A percentile compares a stretch with the other conserved stretches of the same genome.
Evolutionary conservation across 2,113 vertebrate genomes (phyloP).

Genomic region (Trogon surrucura): DNA sequence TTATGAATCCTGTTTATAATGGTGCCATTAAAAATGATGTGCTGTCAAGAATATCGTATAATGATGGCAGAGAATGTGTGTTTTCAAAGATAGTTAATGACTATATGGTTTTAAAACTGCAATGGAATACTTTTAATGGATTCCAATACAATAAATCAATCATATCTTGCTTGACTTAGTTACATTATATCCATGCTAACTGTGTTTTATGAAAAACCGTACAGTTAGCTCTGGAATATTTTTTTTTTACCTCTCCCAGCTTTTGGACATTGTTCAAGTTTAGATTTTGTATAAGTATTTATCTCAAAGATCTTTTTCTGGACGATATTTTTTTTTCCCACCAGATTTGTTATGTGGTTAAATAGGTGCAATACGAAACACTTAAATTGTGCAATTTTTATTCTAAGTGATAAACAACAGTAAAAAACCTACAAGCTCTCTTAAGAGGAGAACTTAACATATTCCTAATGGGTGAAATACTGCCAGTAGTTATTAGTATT

Average conservation of each 20-base stretch:
- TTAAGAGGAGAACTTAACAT: background rate
- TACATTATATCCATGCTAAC: slow-evolving; percentile 44
- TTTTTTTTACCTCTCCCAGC: background rate
- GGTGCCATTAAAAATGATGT: slow-evolving; percentile 75
- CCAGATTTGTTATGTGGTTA: background rate
- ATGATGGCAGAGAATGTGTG: slow-evolving; percentile 62
- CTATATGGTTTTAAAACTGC: slow-evolving; percentile 62
- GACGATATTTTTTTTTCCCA: background rate
- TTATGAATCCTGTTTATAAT: slow-evolving; percentile 71
- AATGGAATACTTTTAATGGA: slow-evolving; percentile 72
- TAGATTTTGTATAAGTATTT: background rate
- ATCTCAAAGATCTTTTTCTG: background rate
- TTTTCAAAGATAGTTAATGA: slow-evolving; percentile 74
- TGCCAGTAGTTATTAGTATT: background rate
- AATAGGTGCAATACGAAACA: background rate
- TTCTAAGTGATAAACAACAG: background rate
- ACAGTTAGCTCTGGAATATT: background rate
- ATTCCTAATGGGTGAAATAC: background rate
- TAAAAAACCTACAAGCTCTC: background rate
- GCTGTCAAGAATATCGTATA: slow-evolving; percentile 72
- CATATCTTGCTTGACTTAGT: slow-evolving; percentile 43
- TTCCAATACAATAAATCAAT: slow-evolving; percentile 72
- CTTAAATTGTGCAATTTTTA: background rate
- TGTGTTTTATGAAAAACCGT: slow-evolving; percentile 29
- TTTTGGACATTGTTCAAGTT: background rate